Conservation (phyloP, 2,888 invertebrate genomes). For the Oscheius sp. region DNA sequence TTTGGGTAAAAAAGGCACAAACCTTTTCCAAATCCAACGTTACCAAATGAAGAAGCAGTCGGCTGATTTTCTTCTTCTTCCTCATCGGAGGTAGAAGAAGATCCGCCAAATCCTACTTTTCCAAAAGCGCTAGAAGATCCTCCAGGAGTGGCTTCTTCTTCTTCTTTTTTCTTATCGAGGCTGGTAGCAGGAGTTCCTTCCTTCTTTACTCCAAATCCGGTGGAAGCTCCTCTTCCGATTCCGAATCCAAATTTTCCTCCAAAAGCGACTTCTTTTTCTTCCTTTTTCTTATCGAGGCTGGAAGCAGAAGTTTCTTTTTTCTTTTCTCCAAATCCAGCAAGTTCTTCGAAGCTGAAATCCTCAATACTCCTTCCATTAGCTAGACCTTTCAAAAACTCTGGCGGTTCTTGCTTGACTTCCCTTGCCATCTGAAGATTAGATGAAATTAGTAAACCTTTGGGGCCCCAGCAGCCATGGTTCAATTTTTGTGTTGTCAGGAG, state of each 20-base stretch:
- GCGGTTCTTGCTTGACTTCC: conserved; percentile 7
- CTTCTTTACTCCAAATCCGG: not conserved
- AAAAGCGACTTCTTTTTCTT: no score
- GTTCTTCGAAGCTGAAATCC: conserved; percentile 2
- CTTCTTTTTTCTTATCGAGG: not conserved
- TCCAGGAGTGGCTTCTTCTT: not conserved
- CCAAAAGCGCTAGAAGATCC: not conserved
- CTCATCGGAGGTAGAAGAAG: not conserved
- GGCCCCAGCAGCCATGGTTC: no score
- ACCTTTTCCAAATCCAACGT: not conserved
- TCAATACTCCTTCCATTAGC: not conserved
- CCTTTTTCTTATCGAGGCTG: no score
- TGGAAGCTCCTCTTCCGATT: not conserved
- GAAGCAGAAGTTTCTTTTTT: no score
- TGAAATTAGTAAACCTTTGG: no score
- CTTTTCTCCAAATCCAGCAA: no score
- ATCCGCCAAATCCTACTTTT: not conserved
- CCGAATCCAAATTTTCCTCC: conserved; percentile 7
- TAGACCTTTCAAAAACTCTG: conserved; percentile 10
- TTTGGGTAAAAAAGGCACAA: no score
- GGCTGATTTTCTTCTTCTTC: not conserved
- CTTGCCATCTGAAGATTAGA: not conserved
- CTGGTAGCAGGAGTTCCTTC: not conserved
- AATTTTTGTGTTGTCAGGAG: no score
- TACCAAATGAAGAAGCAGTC: not conserved